Base-by-base conservation (phyloP, 2,797 vertebrate species). In the Diceros bicornis region DNA sequence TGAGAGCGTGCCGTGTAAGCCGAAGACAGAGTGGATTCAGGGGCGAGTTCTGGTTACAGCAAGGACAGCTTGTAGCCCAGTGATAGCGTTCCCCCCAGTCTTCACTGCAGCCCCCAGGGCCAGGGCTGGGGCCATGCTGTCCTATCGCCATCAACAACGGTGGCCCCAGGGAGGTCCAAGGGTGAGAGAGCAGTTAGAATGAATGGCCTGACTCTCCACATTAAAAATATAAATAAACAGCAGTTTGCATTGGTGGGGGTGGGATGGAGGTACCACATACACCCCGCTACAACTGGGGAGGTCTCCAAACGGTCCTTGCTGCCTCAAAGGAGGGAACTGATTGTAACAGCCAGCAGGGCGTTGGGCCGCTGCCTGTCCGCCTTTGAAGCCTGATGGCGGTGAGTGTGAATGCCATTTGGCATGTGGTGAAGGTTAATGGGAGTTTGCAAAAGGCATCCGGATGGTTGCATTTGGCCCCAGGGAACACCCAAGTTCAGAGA, bases 1-100 rank as follows among this genome's bases (percentile, higher is more conserved):
- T 13, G 44, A 68, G n/a, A 32, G 23, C 2, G 0, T 6, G n/a
- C 0, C 1, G 23, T 34, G 14, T 1, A 0, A 10, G 59, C 44
- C 6, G 41, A 0, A 0, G 44, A 62, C 86, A 47, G 32, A 0
- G 0, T 3, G 0, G 1, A 1, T 1, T 68, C 7, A 52, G 16
- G 13, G 85, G 7, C 69, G 7, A 8, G 23, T 7, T n/a, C 2
- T 1, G 75, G 74, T 34, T 25, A 0, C 61, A 0, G 27, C 0
- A 18, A 64, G 34, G n/a, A 23, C 0, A 23, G 6, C 18, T 1
- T 2, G 1, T 2, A 29, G 20, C 27, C 27, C 14, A 1, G 59
- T 3, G 59, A 5, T 21, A 37, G 41, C 4, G 41, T 4, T 7
- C 10, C 57, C 7, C 29, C 25, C 18, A 5, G 1, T 16, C 89